phyloP scores from a whole-genome alignment of 2,888 invertebrate genomes.

The Dolomedes plantarius region DNA sequence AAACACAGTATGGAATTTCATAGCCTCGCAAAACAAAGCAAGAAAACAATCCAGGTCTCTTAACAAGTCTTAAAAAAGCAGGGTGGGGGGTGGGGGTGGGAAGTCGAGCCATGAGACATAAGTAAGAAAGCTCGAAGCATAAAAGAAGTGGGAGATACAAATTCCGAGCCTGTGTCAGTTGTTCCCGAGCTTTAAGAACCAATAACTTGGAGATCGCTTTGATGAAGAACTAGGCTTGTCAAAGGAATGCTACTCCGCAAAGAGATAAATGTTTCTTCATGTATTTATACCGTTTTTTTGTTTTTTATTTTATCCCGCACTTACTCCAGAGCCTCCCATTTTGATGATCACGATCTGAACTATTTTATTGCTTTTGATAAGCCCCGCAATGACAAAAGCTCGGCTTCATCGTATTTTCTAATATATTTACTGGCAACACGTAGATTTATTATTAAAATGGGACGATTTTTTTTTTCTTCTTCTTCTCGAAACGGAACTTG shows the following conservation, averaged over 20 bases:
- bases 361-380: conserved; percentile 70
- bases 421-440: conserved; percentile 58
- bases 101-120: not conserved
- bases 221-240: conserved; percentile 69
- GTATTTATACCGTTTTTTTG: conserved; percentile 47
- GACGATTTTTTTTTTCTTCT: conserved; percentile 28
- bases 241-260: conserved; percentile 51
- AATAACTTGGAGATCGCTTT: conserved; percentile 64
- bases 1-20: conserved; percentile 12
- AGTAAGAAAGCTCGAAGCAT: conserved; percentile 11
- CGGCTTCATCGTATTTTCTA: conserved; percentile 54
- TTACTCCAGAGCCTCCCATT: conserved; percentile 37
- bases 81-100: not conserved
- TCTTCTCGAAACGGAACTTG: no score
- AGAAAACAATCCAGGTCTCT: conserved; percentile 12
- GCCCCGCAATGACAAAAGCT: conserved; percentile 51
- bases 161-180: conserved; percentile 45
- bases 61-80: not conserved
- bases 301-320: conserved; percentile 36
- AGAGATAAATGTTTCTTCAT: conserved; percentile 58
- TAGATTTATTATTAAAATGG: conserved; percentile 67
- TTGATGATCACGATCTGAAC: conserved; percentile 50
- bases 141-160: conserved; percentile 40
- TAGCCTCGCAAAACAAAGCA: conserved; percentile 8
- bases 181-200: conserved; percentile 46